Base-by-base conservation (phyloP, 2,113 vertebrate genomes). In the Silurus glanis region DNA sequence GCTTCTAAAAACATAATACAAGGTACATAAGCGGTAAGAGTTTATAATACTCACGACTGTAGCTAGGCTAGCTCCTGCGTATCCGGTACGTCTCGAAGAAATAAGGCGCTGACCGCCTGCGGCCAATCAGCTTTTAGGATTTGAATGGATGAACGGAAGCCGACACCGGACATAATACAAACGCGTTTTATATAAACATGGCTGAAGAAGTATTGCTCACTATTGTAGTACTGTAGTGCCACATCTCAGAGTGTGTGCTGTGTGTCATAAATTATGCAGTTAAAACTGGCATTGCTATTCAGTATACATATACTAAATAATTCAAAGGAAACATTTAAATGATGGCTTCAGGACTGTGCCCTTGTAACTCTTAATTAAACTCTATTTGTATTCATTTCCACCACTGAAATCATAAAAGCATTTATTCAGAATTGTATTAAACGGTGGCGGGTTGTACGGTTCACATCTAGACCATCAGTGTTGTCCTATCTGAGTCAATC, bases 81-180 rank as follows among this genome's bases (percentile, higher is more conserved):
- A 83, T 14, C 17, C 69, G 9, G 74, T 64, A 67, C 86, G 88
- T 80, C 61, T 83, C 49, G 12, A 45, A 17, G 7, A 45, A 89
- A 45, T 72, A 23, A n/a, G 4, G 58, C 62, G 72, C 56, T 85
- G 59, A 66, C 10, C 28, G 10, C 5, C 0, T 25, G 0, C 66
- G 85, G 62, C 88, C 88, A 89, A 89, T 87, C 86, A n/a, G 49
- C 25, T 79, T 56, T n/a, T 9, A 71, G 25, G 64, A 59, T 25
- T 53, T 80, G 37, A 0, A 6, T 37, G 47, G 10, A 67, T 4
- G 37, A 87, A 87, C 83, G 86, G 86, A 75, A 80, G 37, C 80
- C 59, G 80, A 7, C 6, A n/a, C 23, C 13, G 66, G 53, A 58
- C 37, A 86, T 8, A 37, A 16, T 1, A 51, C 49, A 25, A 49